Percentiles rank a stretch among this genome's conserved stretches.
Conservation (phyloP, 2,888 invertebrate species). For the Pseudeuparius sepicola region DNA sequence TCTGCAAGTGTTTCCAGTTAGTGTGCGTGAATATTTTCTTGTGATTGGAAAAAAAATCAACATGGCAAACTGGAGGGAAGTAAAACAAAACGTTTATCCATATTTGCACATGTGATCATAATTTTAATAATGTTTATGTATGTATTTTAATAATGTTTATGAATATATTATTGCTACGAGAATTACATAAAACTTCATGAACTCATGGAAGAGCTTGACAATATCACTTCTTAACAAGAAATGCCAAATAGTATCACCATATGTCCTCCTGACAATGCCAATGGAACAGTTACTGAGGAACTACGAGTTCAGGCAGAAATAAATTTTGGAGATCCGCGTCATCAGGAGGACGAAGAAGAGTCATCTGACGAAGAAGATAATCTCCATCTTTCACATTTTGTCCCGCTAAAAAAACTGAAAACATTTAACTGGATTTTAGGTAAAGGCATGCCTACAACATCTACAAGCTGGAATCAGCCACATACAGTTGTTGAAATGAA, state of each 20-base stretch:
- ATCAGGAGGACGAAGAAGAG: neutral
- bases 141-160: neutral
- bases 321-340: neutral
- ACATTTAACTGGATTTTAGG: neutral
- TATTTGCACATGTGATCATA: constrained; percentile 1
- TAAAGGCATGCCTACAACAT: neutral
- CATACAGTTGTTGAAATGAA: neutral
- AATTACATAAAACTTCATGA: constrained; percentile 5
- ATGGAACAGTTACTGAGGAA: constrained; percentile 6
- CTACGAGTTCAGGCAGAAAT: constrained; percentile 1
- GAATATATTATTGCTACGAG: no score
- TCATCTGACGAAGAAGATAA: no score
- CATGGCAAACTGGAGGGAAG: neutral
- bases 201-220: constrained; percentile 3
- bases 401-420: constrained; percentile 3
- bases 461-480: constrained; percentile 3
- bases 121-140: constrained; percentile 2
- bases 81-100: neutral
- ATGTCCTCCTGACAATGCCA: constrained; percentile 7
- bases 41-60: neutral
- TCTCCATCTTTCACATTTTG: constrained; percentile 4
- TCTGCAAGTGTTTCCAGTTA: no score
- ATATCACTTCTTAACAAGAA: constrained; percentile 5
- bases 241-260: constrained; percentile 1
- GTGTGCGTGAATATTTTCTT: no score